Conservation (phyloP, 2,797 vertebrate species). For the Balearica regulorum region DNA sequence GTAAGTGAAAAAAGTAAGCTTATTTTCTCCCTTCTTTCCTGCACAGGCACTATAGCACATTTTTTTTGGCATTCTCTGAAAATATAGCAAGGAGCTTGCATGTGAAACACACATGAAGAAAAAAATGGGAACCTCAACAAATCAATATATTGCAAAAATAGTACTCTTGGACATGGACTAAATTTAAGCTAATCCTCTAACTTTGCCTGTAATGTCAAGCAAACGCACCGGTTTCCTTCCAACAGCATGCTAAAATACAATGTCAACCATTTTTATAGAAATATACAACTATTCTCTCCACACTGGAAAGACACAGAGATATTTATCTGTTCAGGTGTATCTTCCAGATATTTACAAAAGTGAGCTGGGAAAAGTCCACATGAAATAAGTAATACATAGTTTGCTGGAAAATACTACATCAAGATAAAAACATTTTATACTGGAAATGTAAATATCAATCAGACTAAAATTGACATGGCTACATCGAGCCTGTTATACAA, state of each 20-base stretch:
- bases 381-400: background rate
- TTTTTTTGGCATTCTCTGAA: background rate
- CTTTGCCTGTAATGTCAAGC: background rate
- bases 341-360: background rate
- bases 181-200: background rate
- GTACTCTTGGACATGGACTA: background rate
- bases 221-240: background rate
- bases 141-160: background rate
- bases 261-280: background rate
- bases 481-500: background rate
- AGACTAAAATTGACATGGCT: background rate
- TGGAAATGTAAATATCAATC: background rate
- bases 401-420: background rate
- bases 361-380: background rate
- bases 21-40: background rate
- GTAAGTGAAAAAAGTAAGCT: background rate
- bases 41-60: accelerated
- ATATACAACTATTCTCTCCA: background rate
- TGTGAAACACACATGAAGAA: background rate
- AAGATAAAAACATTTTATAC: background rate
- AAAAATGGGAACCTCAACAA: background rate
- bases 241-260: background rate
- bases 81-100: background rate
- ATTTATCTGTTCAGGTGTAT: background rate
- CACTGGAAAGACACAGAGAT: background rate